These are phyloP conservation scores for Origma solitaria DNA, from an alignment of 2,113 vertebrate species.

Conservation along the genomic window DNA sequence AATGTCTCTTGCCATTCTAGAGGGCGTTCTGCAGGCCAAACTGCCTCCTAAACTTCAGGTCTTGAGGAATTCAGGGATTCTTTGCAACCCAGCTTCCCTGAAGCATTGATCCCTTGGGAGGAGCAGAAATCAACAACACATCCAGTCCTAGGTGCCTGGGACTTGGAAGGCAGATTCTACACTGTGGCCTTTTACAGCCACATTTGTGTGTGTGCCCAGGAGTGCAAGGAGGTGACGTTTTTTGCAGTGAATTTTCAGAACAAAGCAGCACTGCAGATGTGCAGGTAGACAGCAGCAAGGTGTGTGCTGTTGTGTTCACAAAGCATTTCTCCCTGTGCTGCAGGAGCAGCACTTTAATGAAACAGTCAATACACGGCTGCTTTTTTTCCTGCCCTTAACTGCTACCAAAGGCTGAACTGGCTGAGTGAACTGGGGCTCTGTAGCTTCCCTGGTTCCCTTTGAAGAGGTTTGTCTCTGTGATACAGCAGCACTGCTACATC, in stretches of 20 bases:
- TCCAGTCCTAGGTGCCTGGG: not conserved
- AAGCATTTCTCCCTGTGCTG: not conserved
- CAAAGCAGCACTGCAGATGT: not conserved
- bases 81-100: not conserved
- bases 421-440: slow-evolving; percentile 65
- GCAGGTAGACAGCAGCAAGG: not conserved
- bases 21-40: not conserved
- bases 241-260: slow-evolving; percentile 22
- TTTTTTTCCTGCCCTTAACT: slow-evolving; percentile 63
- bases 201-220: rapidly evolving
- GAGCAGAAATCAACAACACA: not conserved
- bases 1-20: not conserved
- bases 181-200: not conserved
- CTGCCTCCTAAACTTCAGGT: not conserved
- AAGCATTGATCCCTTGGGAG: not conserved
- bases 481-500: slow-evolving; percentile 17
- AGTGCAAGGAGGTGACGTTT: not conserved
- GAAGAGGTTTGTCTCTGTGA: slow-evolving; percentile 68
- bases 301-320: not conserved
- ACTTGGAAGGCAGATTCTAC: not conserved
- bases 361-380: slow-evolving; percentile 34
- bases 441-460: slow-evolving; percentile 64
- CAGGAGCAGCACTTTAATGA: slow-evolving; percentile 55
- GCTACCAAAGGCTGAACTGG: slow-evolving; percentile 72
- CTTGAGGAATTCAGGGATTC: not conserved